Base-by-base conservation (phyloP, 1,140 invertebrate species). In the Samia ricini region DNA sequence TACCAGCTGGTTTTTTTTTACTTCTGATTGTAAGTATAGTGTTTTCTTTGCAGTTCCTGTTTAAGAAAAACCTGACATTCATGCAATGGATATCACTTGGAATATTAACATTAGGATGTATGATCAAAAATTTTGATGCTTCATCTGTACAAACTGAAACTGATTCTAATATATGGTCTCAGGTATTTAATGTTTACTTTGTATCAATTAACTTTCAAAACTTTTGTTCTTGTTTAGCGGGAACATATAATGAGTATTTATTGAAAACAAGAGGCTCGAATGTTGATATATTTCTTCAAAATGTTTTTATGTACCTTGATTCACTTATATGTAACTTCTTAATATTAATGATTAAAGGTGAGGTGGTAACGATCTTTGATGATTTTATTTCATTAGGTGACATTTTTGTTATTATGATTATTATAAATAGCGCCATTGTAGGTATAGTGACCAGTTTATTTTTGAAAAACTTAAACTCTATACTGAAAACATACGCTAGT, bases 181-280 rank as follows among this genome's bases (percentile, higher is more conserved):
- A 68, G 90, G 88, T 74, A 91, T 88, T 96, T 48, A 94, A 94
- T 77, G 89, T 95, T 15, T 95, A 94, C 76, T 92, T 95, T 22
- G 61, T 97, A 12, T 93, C 96, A 8, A 96, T 97, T 66, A 89
- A 94, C 65, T 93, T 96, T 48, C 94, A 99, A 93, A 95, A 97
- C 24, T 93, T 98, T 64, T 98, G 95, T 74, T 99, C 98, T 0
- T 99, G 97, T 71, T 91, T 98, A 71, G 98, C 98, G 15, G 98
- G 98, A 18, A 98, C 99, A 10, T 99, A 99, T 84, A 99, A 99
- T 87, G 98, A 99, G 88, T 98, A 97, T 90, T 90, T 99, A 42
- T 89, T 99, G 0, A 99, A 99, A 92, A 94, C 93, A 24, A 94
- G 95, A 68, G 96, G 96, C 23, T 93, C 93, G 12, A 93, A 95